Evolutionary conservation across 2,113 vertebrate species (phyloP).

Genomic region (Puffinus mauretanicus): DNA sequence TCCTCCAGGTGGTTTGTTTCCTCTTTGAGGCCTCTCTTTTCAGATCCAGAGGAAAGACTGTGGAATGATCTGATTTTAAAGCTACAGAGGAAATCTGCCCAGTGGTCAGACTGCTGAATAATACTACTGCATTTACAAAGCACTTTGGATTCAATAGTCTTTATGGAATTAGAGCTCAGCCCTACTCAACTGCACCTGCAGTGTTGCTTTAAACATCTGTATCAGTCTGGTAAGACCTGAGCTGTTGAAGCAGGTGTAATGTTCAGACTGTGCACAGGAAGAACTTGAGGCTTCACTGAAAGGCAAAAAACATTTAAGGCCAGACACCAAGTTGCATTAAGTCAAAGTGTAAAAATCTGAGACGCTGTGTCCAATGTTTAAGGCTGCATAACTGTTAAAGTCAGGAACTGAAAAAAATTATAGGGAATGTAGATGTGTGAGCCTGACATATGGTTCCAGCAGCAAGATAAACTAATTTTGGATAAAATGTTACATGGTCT

Average conservation of each 20-base stretch:
- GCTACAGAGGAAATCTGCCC: background rate
- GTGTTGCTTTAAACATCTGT: constrained; percentile 10
- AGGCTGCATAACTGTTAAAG: background rate
- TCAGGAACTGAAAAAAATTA: background rate
- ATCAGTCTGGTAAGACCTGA: constrained; percentile 4
- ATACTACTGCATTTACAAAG: background rate
- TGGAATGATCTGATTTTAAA: constrained; percentile 1
- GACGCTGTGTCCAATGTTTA: background rate
- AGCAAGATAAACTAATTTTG: background rate
- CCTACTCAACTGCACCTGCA: background rate
- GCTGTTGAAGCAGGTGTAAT: background rate
- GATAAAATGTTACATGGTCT: background rate
- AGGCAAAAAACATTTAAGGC: background rate
- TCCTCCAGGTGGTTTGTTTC: background rate
- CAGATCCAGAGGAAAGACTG: constrained; percentile 7
- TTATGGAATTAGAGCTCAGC: constrained; percentile 16
- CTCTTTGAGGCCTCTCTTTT: constrained; percentile 17
- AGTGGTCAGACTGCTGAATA: constrained; percentile 4
- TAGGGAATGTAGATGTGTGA: background rate
- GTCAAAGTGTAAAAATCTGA: background rate
- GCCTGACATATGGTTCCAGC: background rate
- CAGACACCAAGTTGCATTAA: background rate
- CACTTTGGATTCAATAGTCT: background rate
- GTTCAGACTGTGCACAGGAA: background rate
- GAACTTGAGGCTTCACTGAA: background rate